These are phyloP conservation scores for Alectoris magna DNA, from an alignment of 2,797 vertebrate genomes.

Conservation along the genomic window DNA sequence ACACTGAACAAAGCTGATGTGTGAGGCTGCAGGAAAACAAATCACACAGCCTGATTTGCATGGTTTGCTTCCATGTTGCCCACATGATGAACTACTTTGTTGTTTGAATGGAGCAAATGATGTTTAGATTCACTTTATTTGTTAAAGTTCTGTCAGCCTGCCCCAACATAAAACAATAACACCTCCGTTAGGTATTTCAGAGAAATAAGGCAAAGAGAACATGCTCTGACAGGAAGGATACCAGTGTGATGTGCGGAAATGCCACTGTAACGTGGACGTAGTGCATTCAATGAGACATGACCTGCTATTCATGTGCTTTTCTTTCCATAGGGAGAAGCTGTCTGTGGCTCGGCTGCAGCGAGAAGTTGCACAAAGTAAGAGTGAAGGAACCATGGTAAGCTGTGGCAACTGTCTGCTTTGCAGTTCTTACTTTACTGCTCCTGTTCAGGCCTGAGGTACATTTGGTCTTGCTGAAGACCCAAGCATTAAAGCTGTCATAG, in stretches of 20 bases:
- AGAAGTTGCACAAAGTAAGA: conserved; percentile 88
- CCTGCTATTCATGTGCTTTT: conserved; percentile 48
- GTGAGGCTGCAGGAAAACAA: not conserved
- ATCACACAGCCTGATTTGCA: not conserved
- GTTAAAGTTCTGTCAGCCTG: conserved; percentile 1
- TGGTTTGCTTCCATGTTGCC: not conserved
- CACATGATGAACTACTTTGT: not conserved
- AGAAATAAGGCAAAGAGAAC: not conserved
- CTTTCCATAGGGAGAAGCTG: conserved; percentile 88
- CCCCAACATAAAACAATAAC: not conserved
- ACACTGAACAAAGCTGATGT: not conserved
- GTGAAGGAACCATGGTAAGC: conserved; percentile 91
- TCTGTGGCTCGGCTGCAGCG: conserved; percentile 91
- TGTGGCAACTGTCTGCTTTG: not conserved
- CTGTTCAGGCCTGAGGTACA: not conserved
- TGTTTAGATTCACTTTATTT: conserved; percentile 26
- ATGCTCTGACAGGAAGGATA: conserved; percentile 7
- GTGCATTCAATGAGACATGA: not conserved
- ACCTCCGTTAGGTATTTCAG: not conserved
- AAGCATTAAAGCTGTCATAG: not conserved
- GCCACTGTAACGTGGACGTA: not conserved
- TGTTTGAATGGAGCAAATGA: conserved; percentile 24
- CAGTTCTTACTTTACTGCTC: not conserved
- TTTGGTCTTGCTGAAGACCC: not conserved
- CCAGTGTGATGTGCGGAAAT: conserved; percentile 36